Conservation (phyloP, 53 echinoderm and acorn worm species). For the Zoroaster sp. region DNA sequence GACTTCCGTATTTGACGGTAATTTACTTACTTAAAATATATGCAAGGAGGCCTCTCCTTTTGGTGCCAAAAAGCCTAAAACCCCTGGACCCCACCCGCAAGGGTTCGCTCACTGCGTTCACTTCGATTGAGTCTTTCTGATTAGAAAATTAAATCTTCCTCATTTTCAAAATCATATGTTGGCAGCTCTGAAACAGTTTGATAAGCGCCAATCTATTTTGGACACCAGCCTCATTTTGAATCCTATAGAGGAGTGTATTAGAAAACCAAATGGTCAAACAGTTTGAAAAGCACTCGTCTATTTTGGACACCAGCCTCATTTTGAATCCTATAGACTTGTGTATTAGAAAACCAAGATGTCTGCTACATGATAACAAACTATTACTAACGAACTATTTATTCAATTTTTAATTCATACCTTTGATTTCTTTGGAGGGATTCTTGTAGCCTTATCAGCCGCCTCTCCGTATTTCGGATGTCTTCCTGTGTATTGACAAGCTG, state of each 20-base stretch:
- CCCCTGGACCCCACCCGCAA: no score
- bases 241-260: neutral
- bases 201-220: no score
- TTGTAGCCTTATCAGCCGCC: conserved; percentile 49
- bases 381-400: neutral
- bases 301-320: neutral
- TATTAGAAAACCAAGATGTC: no score
- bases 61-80: no score
- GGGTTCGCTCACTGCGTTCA: no score
- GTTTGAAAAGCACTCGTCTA: neutral
- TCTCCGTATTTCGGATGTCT: conserved; percentile 74
- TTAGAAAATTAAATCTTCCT: no score
- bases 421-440: conserved; percentile 78
- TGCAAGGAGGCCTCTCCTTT: no score
- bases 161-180: no score
- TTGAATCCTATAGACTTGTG: neutral
- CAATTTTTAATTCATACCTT: conserved; percentile 51
- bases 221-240: neutral
- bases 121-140: no score
- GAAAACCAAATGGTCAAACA: neutral
- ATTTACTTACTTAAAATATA: no score
- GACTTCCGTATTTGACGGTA: no score
- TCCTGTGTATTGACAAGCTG: conserved; percentile 89
- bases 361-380: neutral
- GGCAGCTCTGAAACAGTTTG: no score